These are phyloP conservation scores for Leucoraja erinaceus DNA, from an alignment of 2,113 vertebrate species.

Conservation along the genomic window DNA sequence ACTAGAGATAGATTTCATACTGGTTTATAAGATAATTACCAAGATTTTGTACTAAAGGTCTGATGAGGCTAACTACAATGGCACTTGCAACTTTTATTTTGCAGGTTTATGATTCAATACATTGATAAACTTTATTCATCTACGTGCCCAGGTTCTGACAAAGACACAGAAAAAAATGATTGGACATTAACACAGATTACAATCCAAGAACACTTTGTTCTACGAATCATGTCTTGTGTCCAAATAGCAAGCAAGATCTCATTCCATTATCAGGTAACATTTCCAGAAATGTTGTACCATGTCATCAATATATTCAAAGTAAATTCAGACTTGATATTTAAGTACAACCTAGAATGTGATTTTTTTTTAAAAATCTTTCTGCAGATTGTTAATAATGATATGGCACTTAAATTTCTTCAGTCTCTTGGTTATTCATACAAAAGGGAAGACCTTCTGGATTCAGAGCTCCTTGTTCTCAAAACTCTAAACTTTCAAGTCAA, in stretches of 20 bases:
- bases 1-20: not conserved
- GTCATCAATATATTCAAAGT: not conserved
- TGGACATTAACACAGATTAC: conserved; percentile 56
- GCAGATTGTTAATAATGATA: conserved; percentile 68
- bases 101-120: conserved; percentile 79
- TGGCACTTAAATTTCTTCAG: conserved; percentile 67
- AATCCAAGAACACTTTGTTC: conserved; percentile 58
- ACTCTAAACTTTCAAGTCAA: conserved; percentile 75
- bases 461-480: conserved; percentile 76
- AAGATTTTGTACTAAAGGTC: not conserved
- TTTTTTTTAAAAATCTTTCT: not conserved
- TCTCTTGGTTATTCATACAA: conserved; percentile 62
- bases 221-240: conserved; percentile 73
- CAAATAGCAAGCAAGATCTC: conserved; percentile 88
- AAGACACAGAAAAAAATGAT: conserved; percentile 35
- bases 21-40: not conserved
- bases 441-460: conserved; percentile 68
- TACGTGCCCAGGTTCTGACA: not conserved
- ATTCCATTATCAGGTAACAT: conserved; percentile 63
- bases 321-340: not conserved
- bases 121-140: conserved; percentile 54
- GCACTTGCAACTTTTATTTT: conserved; percentile 32
- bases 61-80: not conserved
- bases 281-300: not conserved
- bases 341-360: not conserved